These are phyloP conservation scores for Drosophila helvetica DNA, from an alignment of 2,888 invertebrate species.

Conservation along the genomic window DNA sequence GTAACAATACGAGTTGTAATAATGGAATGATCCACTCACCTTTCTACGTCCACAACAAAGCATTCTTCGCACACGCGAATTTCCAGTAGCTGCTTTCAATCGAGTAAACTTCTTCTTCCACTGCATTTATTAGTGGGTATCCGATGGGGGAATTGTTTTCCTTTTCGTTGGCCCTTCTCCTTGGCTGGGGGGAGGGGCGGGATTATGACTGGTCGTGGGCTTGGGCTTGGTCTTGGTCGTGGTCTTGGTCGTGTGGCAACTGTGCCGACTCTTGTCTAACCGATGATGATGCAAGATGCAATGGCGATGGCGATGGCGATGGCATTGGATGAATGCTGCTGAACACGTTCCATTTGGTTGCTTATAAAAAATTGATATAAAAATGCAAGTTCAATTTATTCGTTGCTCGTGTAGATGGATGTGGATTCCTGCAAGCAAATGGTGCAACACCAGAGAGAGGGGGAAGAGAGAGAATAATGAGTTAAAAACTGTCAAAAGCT, in stretches of 20 bases:
- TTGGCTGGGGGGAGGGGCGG: slow-evolving; percentile 26
- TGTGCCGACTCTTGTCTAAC: slow-evolving; percentile 33
- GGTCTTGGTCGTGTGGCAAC: slow-evolving; percentile 44
- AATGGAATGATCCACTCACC: slow-evolving; percentile 86
- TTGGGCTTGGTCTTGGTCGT: slow-evolving; percentile 38
- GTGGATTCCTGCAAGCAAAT: slow-evolving; percentile 45
- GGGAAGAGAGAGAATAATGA: slow-evolving; percentile 13
- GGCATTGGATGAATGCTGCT: slow-evolving; percentile 49
- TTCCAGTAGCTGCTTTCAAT: slow-evolving; percentile 90
- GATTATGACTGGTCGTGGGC: not conserved
- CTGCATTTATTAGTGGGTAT: slow-evolving; percentile 87
- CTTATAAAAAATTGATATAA: slow-evolving; percentile 63
- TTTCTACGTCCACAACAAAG: slow-evolving; percentile 98
- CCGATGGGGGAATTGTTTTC: slow-evolving; percentile 61
- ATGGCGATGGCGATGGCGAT: slow-evolving; percentile 40
- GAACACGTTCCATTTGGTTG: slow-evolving; percentile 47
- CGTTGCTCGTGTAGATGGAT: slow-evolving; percentile 63
- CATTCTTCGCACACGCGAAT: slow-evolving; percentile 93
- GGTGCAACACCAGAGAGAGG: not conserved
- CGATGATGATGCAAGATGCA: slow-evolving; percentile 13
- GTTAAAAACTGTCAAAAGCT: slow-evolving; percentile 32
- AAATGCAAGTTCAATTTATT: slow-evolving; percentile 71
- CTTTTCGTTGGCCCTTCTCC: slow-evolving; percentile 38
- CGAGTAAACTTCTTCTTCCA: slow-evolving; percentile 93
- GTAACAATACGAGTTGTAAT: not conserved